These are phyloP conservation scores for Campylorhamphus procurvoides DNA, from an alignment of 2,113 vertebrate genomes.

Conservation along the genomic window DNA sequence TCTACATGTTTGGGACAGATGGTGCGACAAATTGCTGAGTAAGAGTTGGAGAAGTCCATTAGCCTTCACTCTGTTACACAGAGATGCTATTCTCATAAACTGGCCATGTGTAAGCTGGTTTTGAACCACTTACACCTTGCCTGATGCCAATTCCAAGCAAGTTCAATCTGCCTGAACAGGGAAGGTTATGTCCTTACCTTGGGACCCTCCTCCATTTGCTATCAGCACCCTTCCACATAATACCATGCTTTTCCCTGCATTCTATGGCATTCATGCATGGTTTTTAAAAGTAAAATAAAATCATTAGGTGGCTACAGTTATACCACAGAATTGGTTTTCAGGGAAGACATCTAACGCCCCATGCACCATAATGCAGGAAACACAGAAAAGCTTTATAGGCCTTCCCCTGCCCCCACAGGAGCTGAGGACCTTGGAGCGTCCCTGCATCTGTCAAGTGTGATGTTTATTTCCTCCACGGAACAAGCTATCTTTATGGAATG, in stretches of 20 bases:
- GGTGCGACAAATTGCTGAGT: neutral
- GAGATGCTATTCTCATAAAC: neutral
- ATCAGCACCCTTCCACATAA: neutral
- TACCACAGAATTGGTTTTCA: conserved; percentile 42
- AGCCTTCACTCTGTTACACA: neutral
- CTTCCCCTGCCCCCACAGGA: neutral
- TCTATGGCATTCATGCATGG: neutral
- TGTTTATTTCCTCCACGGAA: conserved; percentile 68
- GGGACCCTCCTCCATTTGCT: neutral
- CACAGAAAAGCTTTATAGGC: conserved; percentile 55
- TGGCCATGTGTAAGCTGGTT: neutral
- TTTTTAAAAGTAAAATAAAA: conserved; percentile 35
- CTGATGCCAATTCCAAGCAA: neutral
- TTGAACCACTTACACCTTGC: neutral
- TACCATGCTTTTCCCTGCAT: neutral
- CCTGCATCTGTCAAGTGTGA: conserved; percentile 71
- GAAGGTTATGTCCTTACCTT: neutral
- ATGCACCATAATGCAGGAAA: conserved; percentile 34
- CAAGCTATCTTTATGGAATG: conserved; percentile 79
- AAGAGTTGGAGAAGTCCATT: neutral
- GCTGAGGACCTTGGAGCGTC: conserved; percentile 66
- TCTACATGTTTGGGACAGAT: neutral
- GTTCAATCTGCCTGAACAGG: neutral
- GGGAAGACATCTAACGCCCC: conserved; percentile 17
- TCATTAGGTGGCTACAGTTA: conserved; percentile 56